phyloP scores from a whole-genome alignment of 2,797 vertebrate genomes.

The Bradypus variegatus region DNA sequence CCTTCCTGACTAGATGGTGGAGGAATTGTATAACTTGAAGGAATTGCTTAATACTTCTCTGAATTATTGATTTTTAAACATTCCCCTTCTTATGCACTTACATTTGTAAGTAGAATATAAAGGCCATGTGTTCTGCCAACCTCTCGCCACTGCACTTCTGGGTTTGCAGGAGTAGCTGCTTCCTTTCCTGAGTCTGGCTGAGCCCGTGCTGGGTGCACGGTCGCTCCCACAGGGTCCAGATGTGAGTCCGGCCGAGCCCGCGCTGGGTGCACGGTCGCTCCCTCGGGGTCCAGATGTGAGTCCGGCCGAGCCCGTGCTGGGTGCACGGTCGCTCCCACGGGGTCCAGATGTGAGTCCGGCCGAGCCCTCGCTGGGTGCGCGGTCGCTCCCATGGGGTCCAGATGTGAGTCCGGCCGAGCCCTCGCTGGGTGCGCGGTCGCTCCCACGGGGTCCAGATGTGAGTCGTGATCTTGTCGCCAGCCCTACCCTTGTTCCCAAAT shows the following conservation, averaged over 20 bases:
- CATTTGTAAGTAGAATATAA: not conserved
- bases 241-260: too few relatives aligned
- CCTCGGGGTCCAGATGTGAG: too few relatives aligned
- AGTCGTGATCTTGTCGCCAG: not conserved
- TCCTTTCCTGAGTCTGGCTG: not conserved
- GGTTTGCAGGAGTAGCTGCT: not conserved
- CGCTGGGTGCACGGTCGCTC: too few relatives aligned
- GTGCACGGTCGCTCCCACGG: too few relatives aligned
- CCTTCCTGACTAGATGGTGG: not conserved
- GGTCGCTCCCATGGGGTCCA: too few relatives aligned
- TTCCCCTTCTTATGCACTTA: not conserved
- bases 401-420: fast-evolving
- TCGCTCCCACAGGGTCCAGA: too few relatives aligned
- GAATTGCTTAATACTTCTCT: not conserved
- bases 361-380: too few relatives aligned
- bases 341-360: too few relatives aligned
- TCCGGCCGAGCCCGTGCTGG: not conserved
- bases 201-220: too few relatives aligned
- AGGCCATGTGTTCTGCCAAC: not conserved
- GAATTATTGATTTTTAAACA: not conserved
- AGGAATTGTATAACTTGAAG: not conserved
- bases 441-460: too few relatives aligned
- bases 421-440: too few relatives aligned
- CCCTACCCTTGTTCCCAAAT: not conserved
- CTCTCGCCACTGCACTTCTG: not conserved